Base-by-base conservation (phyloP, 2,888 invertebrate species). In the Pheosia gnoma region DNA sequence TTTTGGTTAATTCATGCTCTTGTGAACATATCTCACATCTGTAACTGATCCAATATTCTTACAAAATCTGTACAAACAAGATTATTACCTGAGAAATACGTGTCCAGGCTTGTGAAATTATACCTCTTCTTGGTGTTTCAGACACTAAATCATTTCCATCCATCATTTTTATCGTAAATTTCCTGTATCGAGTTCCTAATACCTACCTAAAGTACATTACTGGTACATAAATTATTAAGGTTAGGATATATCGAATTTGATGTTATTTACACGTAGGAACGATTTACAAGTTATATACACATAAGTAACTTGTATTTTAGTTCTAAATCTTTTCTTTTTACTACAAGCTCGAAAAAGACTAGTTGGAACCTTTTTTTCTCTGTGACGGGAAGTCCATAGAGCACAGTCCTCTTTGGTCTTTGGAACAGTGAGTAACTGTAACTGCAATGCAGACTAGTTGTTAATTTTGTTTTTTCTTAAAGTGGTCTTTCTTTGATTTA, bases 101-200 rank as follows among this genome's bases (percentile, higher is more conserved):
- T 59, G 94, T 95, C 94, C 95, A 95, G 70, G 95, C 94, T 91
- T 96, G 96, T 71, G 95, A 95, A 79, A 96, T 84, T 75, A 95
- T 93, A 85, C 95, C 95, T 90, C 94, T 95, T 86, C 94, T 95
- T 75, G 88, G 87, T 77, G 87, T 85, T 82, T 95, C 94, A 82
- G 94, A 88, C 71, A 94, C 88, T 85, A 95, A 91, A 94, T 96
- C 96, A 85, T 96, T 96, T 90, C 95, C 96, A 94, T 96, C 96
- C 95, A 95, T 96, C 95, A 95, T 95, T 74, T 67, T 76, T 65
- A 49, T 89, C 76, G 69, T 69, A 70, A 74, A 72, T 78, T 75
- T 76, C 71, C 66, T 77, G 57, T 63, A 65, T 58, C 58, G 57
- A 79, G 68, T 57, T 63, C 64, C 72, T 60, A 74, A 65, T 57